Base-by-base conservation (phyloP, 2,797 vertebrate species). In the Tympanoctomys barrerae region DNA sequence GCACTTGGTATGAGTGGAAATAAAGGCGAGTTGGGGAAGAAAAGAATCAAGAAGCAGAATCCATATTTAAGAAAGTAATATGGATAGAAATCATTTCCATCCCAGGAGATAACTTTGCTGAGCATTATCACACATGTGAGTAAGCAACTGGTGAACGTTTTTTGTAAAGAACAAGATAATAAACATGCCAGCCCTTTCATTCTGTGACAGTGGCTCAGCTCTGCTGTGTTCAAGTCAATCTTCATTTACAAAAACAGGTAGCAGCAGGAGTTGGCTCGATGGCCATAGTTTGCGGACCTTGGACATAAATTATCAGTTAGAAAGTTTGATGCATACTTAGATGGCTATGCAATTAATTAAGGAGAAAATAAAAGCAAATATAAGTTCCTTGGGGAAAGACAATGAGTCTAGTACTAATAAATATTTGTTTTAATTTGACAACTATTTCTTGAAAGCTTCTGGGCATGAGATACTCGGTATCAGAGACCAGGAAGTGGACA, bases 291-390 rank as follows among this genome's bases (percentile, higher is more conserved):
- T 91, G 16, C 57, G 70, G 28, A 94, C 7, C 33, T 14, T 33
- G 62, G 33, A 88, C 21, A 93, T 78, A 87, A 94, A 68, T 92
- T 22, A 77, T 70, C 80, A 31, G 21, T 89, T 94, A 88, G 57
- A 71, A 83, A 90, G 22, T 28, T 49, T 71, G 26, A 70, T 39
- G 4, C 42, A 31, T 90, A 31, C 78, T 78, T 87, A 49, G 42
- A 87, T 16, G 19, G 7, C 52, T 68, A 18, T 85, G 24, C 7
- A 66, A 59, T 68, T 79, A 80, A 83, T 28, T 85, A 52, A 86
- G 19, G 78, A 83, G 33, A 70, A 73, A 83, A 59, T 52, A 86
- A 33, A 91, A 64, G 11, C 49, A 52, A 80, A 89, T 31, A 12
- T 54, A 70, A 31, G 12, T 54, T 91, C 91, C 73, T 75, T 80